Evolutionary conservation across 2,888 invertebrate genomes (phyloP).

Genomic region (Peribatodes rhomboidaria): DNA sequence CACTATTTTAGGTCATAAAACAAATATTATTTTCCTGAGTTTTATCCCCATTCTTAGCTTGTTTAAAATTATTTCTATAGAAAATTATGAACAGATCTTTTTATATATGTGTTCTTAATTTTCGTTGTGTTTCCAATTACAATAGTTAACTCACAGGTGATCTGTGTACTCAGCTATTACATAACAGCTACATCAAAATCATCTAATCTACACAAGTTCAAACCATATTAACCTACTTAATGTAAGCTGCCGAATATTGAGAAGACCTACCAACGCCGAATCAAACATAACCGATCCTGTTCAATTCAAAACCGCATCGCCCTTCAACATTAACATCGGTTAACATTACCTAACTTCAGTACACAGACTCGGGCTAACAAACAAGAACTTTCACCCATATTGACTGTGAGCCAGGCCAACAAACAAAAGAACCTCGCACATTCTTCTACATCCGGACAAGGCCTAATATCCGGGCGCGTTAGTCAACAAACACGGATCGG

Average conservation of each 20-base stretch:
- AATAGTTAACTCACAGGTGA: too few species aligned
- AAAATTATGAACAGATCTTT: too few species aligned
- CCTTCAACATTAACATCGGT: conserved; percentile 3
- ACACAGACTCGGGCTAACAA: conserved; percentile 14
- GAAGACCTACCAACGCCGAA: background rate
- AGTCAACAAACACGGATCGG: conserved; percentile 74
- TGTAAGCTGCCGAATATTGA: background rate
- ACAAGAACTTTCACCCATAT: conserved; percentile 33
- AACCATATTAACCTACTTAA: background rate
- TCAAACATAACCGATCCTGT: background rate
- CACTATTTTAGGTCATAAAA: too few species aligned
- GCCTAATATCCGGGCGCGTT: conserved; percentile 77
- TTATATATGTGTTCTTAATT: too few species aligned
- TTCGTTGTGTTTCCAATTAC: too few species aligned
- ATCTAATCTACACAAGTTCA: background rate
- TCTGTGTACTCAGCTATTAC: too few species aligned
- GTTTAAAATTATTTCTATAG: too few species aligned
- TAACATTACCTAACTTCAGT: conserved; percentile 15
- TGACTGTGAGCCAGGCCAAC: conserved; percentile 16
- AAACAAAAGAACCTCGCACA: conserved; percentile 46
- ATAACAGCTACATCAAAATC: background rate
- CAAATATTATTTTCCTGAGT: too few species aligned
- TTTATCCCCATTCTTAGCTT: too few species aligned
- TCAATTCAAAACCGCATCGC: conserved; percentile 6
- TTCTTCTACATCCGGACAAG: conserved; percentile 75